These are phyloP conservation scores for Sphaerodactylus townsendi DNA, from an alignment of 2,113 vertebrate genomes.

Conservation along the genomic window DNA sequence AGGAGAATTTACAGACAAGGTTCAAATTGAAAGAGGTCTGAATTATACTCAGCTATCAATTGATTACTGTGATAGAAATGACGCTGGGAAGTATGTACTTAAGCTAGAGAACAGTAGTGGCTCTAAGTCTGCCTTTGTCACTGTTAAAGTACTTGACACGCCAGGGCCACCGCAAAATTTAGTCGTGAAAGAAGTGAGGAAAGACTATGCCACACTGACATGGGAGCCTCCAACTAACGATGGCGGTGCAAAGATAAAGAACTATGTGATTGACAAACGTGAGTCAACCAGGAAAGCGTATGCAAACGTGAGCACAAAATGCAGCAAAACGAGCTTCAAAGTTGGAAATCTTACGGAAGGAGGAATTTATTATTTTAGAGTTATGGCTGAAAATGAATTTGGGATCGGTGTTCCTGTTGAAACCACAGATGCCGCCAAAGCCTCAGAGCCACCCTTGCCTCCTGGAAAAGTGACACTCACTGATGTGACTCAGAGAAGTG, in stretches of 20 bases:
- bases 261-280: constrained; percentile 96
- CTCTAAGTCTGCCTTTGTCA: constrained; percentile 94
- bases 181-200: constrained; percentile 89
- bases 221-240: constrained; percentile 97
- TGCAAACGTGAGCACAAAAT: constrained; percentile 91
- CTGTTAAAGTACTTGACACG: constrained; percentile 94
- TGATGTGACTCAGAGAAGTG: constrained; percentile 90
- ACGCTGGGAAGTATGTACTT: constrained; percentile 94
- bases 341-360: constrained; percentile 93
- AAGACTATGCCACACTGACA: constrained; percentile 86
- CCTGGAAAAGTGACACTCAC: constrained; percentile 93
- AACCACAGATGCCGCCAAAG: constrained; percentile 87
- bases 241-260: constrained; percentile 93
- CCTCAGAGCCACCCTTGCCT: constrained; percentile 91
- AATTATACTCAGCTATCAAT: constrained; percentile 91
- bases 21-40: constrained; percentile 86
- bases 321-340: constrained; percentile 91
- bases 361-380: constrained; percentile 94
- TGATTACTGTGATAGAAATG: constrained; percentile 93
- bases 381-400: constrained; percentile 98
- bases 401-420: constrained; percentile 88
- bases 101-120: constrained; percentile 92
- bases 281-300: constrained; percentile 94
- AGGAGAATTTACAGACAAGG: constrained; percentile 88
- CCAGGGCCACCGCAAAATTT: constrained; percentile 91